These are phyloP conservation scores for Montifringilla adamsi DNA, from an alignment of 2,113 vertebrate genomes.

Conservation along the genomic window DNA sequence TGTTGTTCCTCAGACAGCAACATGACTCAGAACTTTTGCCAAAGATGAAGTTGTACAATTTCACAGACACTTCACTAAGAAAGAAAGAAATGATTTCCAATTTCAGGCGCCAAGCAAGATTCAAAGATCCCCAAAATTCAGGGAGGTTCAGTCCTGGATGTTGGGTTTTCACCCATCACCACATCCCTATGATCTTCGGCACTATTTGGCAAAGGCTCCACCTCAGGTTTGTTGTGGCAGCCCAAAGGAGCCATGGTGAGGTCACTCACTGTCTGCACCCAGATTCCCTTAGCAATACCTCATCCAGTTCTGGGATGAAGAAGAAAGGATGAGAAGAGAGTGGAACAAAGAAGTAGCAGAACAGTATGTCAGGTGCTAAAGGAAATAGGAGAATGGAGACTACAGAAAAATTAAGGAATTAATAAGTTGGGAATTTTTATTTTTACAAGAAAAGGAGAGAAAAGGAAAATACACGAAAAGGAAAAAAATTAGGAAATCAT, in stretches of 20 bases:
- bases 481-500: background rate
- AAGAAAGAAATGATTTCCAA: background rate
- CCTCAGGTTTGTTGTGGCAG: background rate
- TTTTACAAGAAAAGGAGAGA: background rate
- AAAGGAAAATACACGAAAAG: background rate
- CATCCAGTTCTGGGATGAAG: background rate
- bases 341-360: background rate
- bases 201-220: background rate
- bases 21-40: background rate
- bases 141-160: background rate
- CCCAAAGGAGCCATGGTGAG: background rate
- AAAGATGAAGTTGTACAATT: background rate
- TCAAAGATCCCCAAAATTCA: background rate
- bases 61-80: rapidly evolving
- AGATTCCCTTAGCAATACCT: background rate
- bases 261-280: background rate
- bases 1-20: background rate
- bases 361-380: background rate
- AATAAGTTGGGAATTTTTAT: background rate
- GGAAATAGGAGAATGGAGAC: background rate
- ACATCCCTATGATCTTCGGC: rapidly evolving
- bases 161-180: background rate
- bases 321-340: background rate
- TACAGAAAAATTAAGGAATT: background rate
- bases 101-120: rapidly evolving